These are phyloP conservation scores for Microtus montanus DNA, from an alignment of 2,113 vertebrate species.

Conservation along the genomic window DNA sequence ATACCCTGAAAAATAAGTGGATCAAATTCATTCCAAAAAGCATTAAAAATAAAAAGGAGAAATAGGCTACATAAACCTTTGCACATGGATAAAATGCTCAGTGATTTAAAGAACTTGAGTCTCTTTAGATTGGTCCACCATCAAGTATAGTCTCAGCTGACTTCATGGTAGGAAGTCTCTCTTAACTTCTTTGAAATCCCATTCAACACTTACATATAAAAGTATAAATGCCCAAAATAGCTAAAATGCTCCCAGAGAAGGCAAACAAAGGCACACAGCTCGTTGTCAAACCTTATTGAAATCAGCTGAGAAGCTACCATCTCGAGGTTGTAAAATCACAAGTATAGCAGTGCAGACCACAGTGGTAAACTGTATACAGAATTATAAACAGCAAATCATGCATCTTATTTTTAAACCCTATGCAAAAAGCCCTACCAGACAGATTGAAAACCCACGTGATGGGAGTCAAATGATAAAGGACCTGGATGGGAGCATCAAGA, in stretches of 20 bases:
- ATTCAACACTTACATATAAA: neutral
- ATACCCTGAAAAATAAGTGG: conserved; percentile 84
- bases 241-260: neutral
- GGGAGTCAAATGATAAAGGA: neutral
- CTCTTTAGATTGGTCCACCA: neutral
- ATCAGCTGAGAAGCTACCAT: neutral
- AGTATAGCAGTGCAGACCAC: neutral
- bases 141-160: neutral
- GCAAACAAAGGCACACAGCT: neutral
- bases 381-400: neutral
- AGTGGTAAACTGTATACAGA: neutral
- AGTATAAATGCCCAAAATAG: neutral
- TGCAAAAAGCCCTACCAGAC: neutral
- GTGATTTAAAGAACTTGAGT: neutral
- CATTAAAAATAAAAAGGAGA: neutral
- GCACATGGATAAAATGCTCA: neutral
- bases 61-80: neutral
- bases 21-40: neutral
- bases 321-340: neutral
- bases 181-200: neutral
- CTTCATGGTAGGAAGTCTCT: neutral
- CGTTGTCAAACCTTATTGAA: neutral
- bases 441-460: neutral
- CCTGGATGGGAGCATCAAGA: neutral
- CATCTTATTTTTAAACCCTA: neutral